Evolutionary conservation across 2,797 vertebrate genomes (phyloP), one percentile per base, ranked within the genome.

Genomic region (Typhlichthys subterraneus): DNA sequence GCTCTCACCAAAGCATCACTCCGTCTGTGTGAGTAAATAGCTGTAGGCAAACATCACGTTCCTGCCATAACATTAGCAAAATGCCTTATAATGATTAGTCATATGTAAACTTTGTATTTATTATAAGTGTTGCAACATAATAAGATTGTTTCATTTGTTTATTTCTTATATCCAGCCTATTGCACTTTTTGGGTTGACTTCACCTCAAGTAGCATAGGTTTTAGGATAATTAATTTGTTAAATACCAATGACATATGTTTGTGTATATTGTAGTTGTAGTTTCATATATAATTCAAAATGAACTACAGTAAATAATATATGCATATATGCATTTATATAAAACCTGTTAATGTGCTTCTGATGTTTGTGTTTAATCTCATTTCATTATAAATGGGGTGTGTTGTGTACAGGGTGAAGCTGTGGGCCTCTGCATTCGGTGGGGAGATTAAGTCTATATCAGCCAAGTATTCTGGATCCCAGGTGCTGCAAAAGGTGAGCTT

Each of bases 341-440:
- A 8, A 38, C 6, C 1, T 38, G 33, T 38, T 38, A 38, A 38
- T 51, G 0, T 29, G 15, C 1, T 8, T 49, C 0, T 23, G 0
- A 54, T 14, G 38, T 5, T 57, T 23, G 31, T 6, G 6, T 2
- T 49, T 3, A 59, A 1, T 69, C 23, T 50, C 3, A 13, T 5
- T 33, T 13, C 47, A 51, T 53, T 1, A 47, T n/a, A 45, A 15
- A 31, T 7, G 17, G 7, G 45, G 12, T 7, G 12, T 64, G 12
- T 42, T 61, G 8, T 70, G 76, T 70, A 14, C 88, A 99, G 97
- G 75, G 97, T 99, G 78, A 99, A 99, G 92, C 95, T 99, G 52
- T 99, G 97, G 97, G 97, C 97, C 90, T 98, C 97, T 38, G 97
- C 97, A 1, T 99, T 99, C 82, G 97, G 97, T 82, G 97, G 97